Base-by-base conservation (phyloP, 2,113 vertebrate genomes). In the Gallinago media region DNA sequence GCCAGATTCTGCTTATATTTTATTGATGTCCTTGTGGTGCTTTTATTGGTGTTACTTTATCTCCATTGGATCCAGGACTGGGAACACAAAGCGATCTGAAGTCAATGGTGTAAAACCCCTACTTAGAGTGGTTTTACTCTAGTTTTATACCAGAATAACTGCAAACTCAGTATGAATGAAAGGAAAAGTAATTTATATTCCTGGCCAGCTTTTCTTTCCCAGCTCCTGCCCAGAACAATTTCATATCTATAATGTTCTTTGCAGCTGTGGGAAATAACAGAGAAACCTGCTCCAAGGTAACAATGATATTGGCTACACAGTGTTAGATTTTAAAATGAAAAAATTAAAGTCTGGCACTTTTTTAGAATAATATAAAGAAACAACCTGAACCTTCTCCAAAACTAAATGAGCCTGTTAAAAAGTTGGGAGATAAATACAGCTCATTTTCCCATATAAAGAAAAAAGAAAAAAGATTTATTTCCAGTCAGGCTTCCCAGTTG, bases 161-260 rank as follows among this genome's bases (percentile, higher is more conserved):
- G 32, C 44, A 77, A 90, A 59, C 38, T 91, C 74, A 27, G 14
- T 34, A 63, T 20, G 83, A 88, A 67, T 72, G 34, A 72, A 59
- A 68, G 54, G 17, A 92, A 81, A 65, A 58, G 26, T 81, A 6
- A 70, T 85, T 93, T 88, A 31, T 88, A 88, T 85, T 94, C 93
- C 40, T 85, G 56, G 66, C 55, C 50, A 81, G 59, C 40, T 82
- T 91, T 68, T 81, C 55, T 55, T 65, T 56, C 55, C 74, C 61
- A 59, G 49, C 65, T 77, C 19, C 34, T 81, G 52, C 67, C 67
- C 89, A 70, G 55, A 88, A 85, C 75, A 78, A 85, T 94, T 91
- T 93, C 80, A n/a, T 88, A 78, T 65, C 88, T 93, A 15, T 85
- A 77, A 92, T 36, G 65, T 77, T 74, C 61, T 78, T 59, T n/a